Conservation (phyloP, 2,113 vertebrate species). For the Prionailurus viverrinus region DNA sequence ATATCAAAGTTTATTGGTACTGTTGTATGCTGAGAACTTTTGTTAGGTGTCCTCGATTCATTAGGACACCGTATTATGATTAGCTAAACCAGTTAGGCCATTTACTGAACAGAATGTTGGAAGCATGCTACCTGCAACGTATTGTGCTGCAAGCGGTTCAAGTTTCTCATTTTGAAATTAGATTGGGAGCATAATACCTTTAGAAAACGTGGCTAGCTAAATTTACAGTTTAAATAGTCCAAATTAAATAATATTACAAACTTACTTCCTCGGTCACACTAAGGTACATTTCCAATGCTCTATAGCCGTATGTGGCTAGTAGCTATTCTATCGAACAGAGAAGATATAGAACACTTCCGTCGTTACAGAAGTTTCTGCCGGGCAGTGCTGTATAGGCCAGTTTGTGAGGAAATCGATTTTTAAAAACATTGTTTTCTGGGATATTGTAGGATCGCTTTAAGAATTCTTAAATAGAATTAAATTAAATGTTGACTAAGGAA, state of each 20-base stretch:
- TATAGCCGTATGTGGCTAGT: neutral
- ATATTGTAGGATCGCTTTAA: neutral
- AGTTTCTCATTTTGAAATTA: slow-evolving; percentile 49
- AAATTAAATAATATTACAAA: slow-evolving; percentile 23
- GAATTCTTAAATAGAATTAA: slow-evolving; percentile 12
- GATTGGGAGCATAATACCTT: neutral
- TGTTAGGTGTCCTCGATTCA: neutral
- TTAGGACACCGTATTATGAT: neutral
- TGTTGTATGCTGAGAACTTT: neutral
- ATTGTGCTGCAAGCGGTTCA: neutral
- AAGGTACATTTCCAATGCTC: neutral
- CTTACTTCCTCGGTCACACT: slow-evolving; percentile 26
- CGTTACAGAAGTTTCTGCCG: neutral
- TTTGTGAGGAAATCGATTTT: neutral
- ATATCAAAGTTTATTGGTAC: slow-evolving; percentile 14
- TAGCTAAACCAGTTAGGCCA: neutral
- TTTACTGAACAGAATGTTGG: slow-evolving; percentile 36
- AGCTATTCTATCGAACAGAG: neutral
- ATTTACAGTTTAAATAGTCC: slow-evolving; percentile 34
- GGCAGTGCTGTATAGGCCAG: neutral
- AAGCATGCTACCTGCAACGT: neutral
- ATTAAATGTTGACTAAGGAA: neutral
- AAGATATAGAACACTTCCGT: neutral
- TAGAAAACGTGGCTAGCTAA: slow-evolving; percentile 32
- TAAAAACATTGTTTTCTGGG: neutral